Conservation (phyloP, 2,113 vertebrate genomes). For the Tretioscincus oriximinensis region DNA sequence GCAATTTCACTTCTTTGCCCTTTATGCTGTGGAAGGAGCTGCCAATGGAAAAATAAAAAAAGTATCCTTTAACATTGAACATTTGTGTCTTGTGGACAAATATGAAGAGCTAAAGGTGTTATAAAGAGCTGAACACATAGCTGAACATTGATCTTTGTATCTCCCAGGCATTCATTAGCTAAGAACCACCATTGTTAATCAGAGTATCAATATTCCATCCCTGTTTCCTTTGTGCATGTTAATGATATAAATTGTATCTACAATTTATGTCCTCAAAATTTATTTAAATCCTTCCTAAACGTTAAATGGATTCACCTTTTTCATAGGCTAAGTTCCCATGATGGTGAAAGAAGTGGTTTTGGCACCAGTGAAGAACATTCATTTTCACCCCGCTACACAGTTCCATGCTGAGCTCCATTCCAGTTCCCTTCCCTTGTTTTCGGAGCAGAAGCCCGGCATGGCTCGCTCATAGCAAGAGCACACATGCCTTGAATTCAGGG, state of each 20-base stretch:
- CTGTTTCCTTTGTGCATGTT: not conserved
- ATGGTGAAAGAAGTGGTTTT: too few species aligned
- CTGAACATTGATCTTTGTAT: not conserved
- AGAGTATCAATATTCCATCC: not conserved
- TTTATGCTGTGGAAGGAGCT: conserved; percentile 7
- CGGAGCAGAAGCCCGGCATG: too few species aligned
- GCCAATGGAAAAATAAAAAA: not conserved
- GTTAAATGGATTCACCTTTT: too few species aligned
- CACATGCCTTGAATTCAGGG: too few species aligned
- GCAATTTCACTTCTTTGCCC: not conserved
- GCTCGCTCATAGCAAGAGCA: too few species aligned
- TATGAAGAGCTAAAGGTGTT: not conserved
- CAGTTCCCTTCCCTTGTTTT: too few species aligned
- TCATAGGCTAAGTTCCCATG: too few species aligned
- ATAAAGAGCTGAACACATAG: not conserved
- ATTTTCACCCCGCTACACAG: too few species aligned
- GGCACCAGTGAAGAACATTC: too few species aligned
- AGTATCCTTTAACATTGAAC: not conserved
- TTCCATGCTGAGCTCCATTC: too few species aligned
- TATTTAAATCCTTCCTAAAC: not conserved
- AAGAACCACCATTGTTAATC: not conserved
- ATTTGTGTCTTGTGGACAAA: not conserved
- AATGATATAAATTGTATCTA: not conserved
- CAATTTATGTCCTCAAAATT: not conserved
- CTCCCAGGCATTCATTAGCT: not conserved